Evolutionary conservation across 2,888 invertebrate genomes (phyloP).

Genomic region (Lithodes maja): DNA sequence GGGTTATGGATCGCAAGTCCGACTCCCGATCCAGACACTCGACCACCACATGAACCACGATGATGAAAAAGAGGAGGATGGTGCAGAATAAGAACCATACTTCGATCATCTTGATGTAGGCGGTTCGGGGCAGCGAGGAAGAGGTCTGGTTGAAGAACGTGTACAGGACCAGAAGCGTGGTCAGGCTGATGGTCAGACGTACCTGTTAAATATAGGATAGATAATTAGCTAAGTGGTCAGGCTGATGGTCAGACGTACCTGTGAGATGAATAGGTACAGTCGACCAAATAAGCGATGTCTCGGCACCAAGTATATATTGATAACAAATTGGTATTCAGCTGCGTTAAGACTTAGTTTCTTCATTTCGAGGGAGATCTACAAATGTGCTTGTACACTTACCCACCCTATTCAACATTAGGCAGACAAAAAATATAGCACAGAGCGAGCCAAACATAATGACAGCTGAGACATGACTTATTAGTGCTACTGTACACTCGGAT

Average conservation of each 20-base stretch:
- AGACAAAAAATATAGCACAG: too few relatives aligned
- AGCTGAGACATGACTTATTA: too few relatives aligned
- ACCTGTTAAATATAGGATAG: slow-evolving; percentile 6
- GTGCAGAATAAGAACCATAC: slow-evolving; percentile 54
- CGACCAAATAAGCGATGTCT: background rate
- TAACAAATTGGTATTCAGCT: background rate
- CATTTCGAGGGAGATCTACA: too few relatives aligned
- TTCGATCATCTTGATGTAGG: slow-evolving; percentile 54
- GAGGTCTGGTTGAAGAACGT: slow-evolving; percentile 58
- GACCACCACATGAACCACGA: slow-evolving; percentile 37
- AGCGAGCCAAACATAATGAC: too few relatives aligned
- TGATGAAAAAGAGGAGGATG: slow-evolving; percentile 41
- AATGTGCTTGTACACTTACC: too few relatives aligned
- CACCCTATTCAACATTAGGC: too few relatives aligned
- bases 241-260: background rate
- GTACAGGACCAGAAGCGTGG: slow-evolving; percentile 53
- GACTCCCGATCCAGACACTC: slow-evolving; percentile 29
- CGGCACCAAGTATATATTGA: background rate
- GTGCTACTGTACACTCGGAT: too few relatives aligned
- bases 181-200: slow-evolving; percentile 43
- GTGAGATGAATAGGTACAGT: background rate
- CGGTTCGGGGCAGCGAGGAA: slow-evolving; percentile 36
- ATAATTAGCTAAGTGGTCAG: too few relatives aligned
- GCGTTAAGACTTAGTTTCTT: too few relatives aligned
- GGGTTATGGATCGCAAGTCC: too few relatives aligned